phyloP scores from a whole-genome alignment of 37 sponge, comb jelly and placozoan genomes.

The Axinella damicornis region DNA sequence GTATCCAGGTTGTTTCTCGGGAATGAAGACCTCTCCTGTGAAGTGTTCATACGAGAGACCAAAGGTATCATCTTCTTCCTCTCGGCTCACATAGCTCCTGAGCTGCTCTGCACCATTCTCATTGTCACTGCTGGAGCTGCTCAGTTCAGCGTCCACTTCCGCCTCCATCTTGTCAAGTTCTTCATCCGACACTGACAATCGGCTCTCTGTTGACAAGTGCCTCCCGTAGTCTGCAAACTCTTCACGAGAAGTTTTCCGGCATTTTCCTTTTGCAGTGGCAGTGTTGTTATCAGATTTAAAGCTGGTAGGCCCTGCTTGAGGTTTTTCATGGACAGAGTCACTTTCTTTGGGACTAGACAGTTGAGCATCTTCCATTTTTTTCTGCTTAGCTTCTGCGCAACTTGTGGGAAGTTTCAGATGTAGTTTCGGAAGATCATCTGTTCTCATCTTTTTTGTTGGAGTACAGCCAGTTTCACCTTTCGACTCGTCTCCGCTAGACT shows the following conservation, averaged over 20 bases:
- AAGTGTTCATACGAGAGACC: constrained; percentile 32
- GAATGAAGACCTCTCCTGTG: constrained; percentile 5
- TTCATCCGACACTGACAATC: constrained; percentile 68
- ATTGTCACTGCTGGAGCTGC: constrained; percentile 9
- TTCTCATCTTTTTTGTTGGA: too few species aligned
- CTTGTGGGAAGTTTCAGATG: too few species aligned
- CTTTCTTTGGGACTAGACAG: too few species aligned
- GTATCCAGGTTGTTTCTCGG: background rate
- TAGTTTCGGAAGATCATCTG: too few species aligned
- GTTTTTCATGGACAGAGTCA: background rate
- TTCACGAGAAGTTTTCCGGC: background rate
- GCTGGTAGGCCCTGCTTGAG: background rate
- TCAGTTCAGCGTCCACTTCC: constrained; percentile 86
- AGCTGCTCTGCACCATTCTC: constrained; percentile 14
- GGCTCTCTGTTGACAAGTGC: constrained; percentile 36
- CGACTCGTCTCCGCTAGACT: background rate
- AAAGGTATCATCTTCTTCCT: background rate
- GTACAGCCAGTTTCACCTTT: too few species aligned
- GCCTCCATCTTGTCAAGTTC: constrained; percentile 84
- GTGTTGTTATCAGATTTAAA: background rate
- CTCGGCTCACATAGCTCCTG: constrained; percentile 1
- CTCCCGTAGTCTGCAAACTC: too few species aligned
- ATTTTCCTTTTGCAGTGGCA: background rate
- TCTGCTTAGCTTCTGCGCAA: too few species aligned
- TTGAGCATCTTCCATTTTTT: background rate